Conservation (phyloP, 1,140 invertebrate genomes). For the Cecropterus lyciades region DNA sequence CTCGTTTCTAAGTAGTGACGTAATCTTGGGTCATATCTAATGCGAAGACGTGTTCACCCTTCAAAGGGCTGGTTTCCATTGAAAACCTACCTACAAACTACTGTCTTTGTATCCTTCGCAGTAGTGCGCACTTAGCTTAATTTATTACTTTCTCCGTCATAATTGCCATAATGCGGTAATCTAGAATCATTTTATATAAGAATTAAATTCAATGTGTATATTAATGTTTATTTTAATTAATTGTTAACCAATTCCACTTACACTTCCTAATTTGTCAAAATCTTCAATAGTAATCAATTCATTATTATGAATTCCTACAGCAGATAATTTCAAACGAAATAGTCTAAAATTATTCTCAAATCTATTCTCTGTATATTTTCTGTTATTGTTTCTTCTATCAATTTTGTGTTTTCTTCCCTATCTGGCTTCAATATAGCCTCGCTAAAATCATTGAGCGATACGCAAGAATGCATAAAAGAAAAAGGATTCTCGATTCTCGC, state of each 20-base stretch:
- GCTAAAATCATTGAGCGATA: conserved; percentile 32
- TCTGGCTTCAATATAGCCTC: conserved; percentile 11
- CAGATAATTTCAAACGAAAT: too few relatives aligned
- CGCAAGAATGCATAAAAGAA: conserved; percentile 40
- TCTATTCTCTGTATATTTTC: too few relatives aligned
- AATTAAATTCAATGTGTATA: too few relatives aligned
- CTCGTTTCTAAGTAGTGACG: conserved; percentile 53
- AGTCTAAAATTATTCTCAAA: too few relatives aligned
- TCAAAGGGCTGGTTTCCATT: conserved; percentile 34
- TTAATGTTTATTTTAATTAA: too few relatives aligned
- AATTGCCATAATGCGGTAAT: background rate
- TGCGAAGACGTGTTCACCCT: conserved; percentile 47
- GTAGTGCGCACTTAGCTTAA: conserved; percentile 1
- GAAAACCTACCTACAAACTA: conserved; percentile 13
- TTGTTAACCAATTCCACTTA: too few relatives aligned
- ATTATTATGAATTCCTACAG: too few relatives aligned
- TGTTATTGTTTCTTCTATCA: background rate
- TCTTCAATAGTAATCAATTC: too few relatives aligned
- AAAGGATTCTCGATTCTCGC: conserved; percentile 35
- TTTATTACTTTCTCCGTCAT: conserved; percentile 17
- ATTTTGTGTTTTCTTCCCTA: conserved; percentile 15
- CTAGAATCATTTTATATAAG: too few relatives aligned
- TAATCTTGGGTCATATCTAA: conserved; percentile 48
- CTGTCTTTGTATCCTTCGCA: background rate
- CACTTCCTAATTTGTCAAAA: too few relatives aligned